Percentiles rank a stretch among this genome's conserved stretches.
Evolutionary conservation across 2,888 invertebrate species (phyloP).

Genomic region (Argyresthia albistria): DNA sequence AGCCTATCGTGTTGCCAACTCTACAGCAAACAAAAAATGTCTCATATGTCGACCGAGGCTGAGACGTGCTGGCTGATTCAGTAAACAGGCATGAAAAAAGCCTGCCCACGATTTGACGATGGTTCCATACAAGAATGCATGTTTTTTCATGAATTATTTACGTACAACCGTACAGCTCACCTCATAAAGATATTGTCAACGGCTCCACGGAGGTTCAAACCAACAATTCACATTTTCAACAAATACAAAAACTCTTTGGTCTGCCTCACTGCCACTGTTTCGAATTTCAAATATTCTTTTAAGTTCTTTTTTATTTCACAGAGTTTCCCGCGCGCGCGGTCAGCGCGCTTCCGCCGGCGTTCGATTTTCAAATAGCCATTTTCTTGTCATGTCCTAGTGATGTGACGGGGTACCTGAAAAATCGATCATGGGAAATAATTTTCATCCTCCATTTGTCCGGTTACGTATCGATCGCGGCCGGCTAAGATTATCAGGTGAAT

Average conservation of each 20-base stretch:
- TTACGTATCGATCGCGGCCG: too few relatives aligned
- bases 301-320: background rate
- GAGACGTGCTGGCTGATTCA: too few relatives aligned
- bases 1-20: too few relatives aligned
- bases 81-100: background rate
- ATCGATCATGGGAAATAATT: background rate
- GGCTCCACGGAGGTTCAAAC: background rate
- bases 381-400: too few relatives aligned
- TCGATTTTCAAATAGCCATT: constrained; percentile 59
- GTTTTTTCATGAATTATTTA: background rate
- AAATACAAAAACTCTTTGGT: background rate
- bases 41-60: too few relatives aligned
- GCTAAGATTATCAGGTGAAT: too few relatives aligned
- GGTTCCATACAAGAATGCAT: background rate
- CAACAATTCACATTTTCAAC: background rate
- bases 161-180: background rate
- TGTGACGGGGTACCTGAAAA: background rate
- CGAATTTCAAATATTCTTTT: background rate
- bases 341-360: constrained; percentile 48
- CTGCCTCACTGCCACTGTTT: background rate
- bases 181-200: background rate
- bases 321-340: background rate
- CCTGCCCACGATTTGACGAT: background rate
- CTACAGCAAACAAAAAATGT: too few relatives aligned
- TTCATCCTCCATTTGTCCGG: too few relatives aligned